Percentiles rank a stretch among this genome's conserved stretches.
Evolutionary conservation across 2,113 vertebrate species (phyloP).

Genomic region (Gavialis gangeticus): DNA sequence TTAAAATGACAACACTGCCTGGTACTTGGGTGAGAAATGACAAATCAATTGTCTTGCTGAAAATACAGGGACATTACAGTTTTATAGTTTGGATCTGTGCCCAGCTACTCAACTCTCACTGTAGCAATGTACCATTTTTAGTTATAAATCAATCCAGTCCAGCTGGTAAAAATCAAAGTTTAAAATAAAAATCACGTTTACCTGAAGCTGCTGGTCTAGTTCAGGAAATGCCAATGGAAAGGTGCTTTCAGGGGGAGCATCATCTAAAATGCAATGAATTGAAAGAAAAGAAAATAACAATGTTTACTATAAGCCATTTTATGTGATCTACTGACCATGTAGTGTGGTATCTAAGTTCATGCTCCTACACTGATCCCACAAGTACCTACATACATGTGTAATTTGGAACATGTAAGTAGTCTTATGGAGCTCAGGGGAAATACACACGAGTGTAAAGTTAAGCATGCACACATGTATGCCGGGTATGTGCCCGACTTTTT

Average conservation of each 20-base stretch:
- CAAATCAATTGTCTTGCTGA: background rate
- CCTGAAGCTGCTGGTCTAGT: constrained; percentile 89
- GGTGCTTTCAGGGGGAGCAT: constrained; percentile 77
- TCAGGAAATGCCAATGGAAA: constrained; percentile 84
- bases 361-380: background rate
- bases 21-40: background rate
- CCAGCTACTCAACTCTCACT: background rate
- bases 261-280: constrained; percentile 74
- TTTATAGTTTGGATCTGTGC: background rate
- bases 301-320: background rate
- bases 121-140: background rate
- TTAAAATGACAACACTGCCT: background rate
- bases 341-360: background rate
- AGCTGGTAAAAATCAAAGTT: background rate
- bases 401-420: background rate
- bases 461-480: background rate
- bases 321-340: background rate
- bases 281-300: background rate
- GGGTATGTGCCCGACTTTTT: background rate
- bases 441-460: background rate
- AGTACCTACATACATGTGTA: background rate
- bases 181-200: constrained; percentile 58
- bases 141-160: background rate
- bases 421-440: background rate
- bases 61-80: background rate